These are phyloP conservation scores for Eudyptes chrysolophus DNA, from an alignment of 2,113 vertebrate genomes.

Conservation along the genomic window DNA sequence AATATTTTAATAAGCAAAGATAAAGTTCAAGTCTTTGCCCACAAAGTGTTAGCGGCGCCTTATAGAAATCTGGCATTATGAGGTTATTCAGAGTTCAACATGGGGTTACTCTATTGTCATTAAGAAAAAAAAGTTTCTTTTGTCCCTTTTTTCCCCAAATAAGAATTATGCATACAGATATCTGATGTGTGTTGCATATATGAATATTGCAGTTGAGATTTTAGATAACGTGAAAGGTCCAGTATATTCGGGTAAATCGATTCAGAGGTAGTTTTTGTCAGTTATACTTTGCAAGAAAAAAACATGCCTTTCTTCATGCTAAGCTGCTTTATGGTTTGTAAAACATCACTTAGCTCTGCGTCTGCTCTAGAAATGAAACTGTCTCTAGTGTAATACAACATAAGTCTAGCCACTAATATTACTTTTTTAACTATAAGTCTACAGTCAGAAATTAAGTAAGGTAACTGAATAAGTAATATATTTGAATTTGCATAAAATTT, in stretches of 20 bases:
- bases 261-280: background rate
- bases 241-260: background rate
- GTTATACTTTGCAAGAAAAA: background rate
- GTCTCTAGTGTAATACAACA: background rate
- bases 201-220: background rate
- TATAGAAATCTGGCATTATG: background rate
- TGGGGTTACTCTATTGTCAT: background rate
- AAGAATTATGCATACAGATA: background rate
- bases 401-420: background rate
- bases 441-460: background rate
- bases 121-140: background rate
- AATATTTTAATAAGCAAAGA: conserved; percentile 65
- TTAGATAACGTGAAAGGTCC: background rate
- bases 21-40: conserved; percentile 40
- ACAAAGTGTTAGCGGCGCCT: background rate
- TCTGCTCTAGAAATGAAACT: background rate
- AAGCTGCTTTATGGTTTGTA: background rate
- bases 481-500: background rate
- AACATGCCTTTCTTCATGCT: background rate
- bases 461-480: background rate
- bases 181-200: background rate
- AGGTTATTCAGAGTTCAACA: conserved; percentile 18
- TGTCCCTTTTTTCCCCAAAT: background rate
- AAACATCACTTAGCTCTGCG: background rate
- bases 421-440: background rate